Base-by-base conservation (phyloP, 1,140 invertebrate species). In the Maniola jurtina region DNA sequence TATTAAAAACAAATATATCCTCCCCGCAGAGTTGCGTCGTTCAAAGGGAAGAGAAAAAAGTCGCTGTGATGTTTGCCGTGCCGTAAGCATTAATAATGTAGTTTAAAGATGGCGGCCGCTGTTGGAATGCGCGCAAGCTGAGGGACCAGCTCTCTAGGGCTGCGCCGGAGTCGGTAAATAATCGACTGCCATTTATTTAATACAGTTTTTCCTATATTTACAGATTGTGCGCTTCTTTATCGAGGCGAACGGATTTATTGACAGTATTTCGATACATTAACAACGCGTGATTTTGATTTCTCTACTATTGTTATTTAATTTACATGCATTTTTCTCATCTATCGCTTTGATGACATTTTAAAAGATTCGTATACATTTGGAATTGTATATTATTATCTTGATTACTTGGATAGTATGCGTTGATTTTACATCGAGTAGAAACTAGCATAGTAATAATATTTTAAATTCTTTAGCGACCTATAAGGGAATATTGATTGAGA, bases 51-150 rank as follows among this genome's bases (percentile, higher is more conserved):
- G 70, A 68, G 71, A 77, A 78, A 84, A 87, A 83, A 80, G 34
- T 14, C n/a, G 48, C 68, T 67, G 70, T 78, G 76, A 78, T 75
- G 80, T 81, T 81, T 78, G 72, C 75, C 76, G 80, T 70, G 70
- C 70, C 75, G 80, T 76, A 77, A 75, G 81, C 84, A 86, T 86
- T 88, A 85, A 86, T 89, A 86, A 86, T 89, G 84, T 82, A 85
- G 78, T 82, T 84, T 82, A 80, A 89, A 89, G 82, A 89, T 86
- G 85, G 86, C 86, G 71, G 67, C 79, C 62, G 70, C 68, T 74
- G 62, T 61, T 71, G 84, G 85, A 85, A 86, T 86, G 87, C 78
- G 79, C 77, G 72, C 72, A 64, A 68, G 64, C 68, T 70, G 70
- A 68, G 75, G 62, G 73, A 79, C 80, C 80, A 75, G 77, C 74